A percentile compares a stretch with the other conserved stretches of the same genome.
Evolutionary conservation across 2,113 vertebrate species (phyloP).

Genomic region (Zootoca vivipara): DNA sequence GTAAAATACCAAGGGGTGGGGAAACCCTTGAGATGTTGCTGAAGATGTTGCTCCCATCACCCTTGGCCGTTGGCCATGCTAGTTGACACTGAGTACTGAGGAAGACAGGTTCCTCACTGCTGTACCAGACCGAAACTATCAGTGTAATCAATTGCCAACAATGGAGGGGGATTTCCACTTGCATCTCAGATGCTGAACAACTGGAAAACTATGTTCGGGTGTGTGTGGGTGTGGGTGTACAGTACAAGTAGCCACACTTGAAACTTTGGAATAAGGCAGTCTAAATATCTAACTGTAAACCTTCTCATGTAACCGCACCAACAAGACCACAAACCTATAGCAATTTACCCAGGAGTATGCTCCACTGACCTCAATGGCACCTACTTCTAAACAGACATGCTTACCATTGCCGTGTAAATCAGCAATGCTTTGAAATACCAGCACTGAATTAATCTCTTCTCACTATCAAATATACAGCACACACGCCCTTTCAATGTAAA

Average conservation of each 20-base stretch:
- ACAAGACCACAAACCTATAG: too few relatives aligned
- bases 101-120: too few relatives aligned
- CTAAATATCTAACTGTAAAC: not conserved
- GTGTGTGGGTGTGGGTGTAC: not conserved
- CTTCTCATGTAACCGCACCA: not conserved
- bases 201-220: not conserved
- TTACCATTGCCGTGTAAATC: not conserved
- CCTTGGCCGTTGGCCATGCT: too few relatives aligned
- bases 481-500: not conserved
- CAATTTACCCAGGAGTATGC: too few relatives aligned
- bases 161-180: not conserved
- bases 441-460: not conserved
- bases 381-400: too few relatives aligned
- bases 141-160: not conserved
- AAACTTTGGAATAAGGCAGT: not conserved
- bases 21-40: too few relatives aligned
- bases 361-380: too few relatives aligned
- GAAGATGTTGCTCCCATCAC: too few relatives aligned
- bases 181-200: not conserved
- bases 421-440: not conserved
- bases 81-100: too few relatives aligned
- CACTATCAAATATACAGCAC: not conserved
- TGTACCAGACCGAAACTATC: not conserved
- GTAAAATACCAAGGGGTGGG: too few relatives aligned
- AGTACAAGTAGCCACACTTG: not conserved